phyloP scores from a whole-genome alignment of 2,888 invertebrate genomes.

The Caenorhabditis plicata region DNA sequence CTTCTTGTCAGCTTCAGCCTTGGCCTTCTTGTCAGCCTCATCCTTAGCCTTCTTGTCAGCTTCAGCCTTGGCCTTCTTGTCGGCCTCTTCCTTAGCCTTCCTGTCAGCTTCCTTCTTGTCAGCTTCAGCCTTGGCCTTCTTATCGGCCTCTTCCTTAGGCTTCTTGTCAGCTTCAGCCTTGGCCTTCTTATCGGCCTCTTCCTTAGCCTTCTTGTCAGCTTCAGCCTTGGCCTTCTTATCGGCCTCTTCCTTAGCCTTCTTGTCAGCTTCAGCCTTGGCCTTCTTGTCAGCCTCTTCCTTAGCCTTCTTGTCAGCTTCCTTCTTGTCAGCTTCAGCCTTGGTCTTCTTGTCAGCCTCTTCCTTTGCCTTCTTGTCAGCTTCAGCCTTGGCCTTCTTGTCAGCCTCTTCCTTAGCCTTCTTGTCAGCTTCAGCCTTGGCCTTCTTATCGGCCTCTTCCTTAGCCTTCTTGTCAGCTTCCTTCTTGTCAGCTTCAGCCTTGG shows the following conservation, averaged over 20 bases:
- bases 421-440: neutral
- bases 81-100: constrained; percentile 8
- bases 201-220: constrained; percentile 1
- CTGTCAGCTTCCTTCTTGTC: no score
- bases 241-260: constrained; percentile 3
- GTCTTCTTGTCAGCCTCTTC: neutral
- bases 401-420: neutral
- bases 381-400: constrained; percentile 3
- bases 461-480: no score
- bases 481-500: neutral
- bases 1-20: constrained; percentile 1
- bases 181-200: constrained; percentile 1
- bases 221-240: neutral
- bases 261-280: neutral
- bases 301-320: neutral
- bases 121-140: constrained; percentile 4
- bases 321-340: neutral
- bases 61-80: constrained; percentile 10
- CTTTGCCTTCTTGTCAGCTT: neutral
- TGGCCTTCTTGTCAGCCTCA: constrained; percentile 20
- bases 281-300: no score
- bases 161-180: constrained; percentile 5
- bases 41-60: constrained; percentile 13
- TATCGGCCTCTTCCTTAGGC: constrained; percentile 3
- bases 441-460: neutral